Evolutionary conservation across 1,140 invertebrate genomes (phyloP), one percentile per base, ranked within the genome.

Genomic region (Ectropis grisescens): DNA sequence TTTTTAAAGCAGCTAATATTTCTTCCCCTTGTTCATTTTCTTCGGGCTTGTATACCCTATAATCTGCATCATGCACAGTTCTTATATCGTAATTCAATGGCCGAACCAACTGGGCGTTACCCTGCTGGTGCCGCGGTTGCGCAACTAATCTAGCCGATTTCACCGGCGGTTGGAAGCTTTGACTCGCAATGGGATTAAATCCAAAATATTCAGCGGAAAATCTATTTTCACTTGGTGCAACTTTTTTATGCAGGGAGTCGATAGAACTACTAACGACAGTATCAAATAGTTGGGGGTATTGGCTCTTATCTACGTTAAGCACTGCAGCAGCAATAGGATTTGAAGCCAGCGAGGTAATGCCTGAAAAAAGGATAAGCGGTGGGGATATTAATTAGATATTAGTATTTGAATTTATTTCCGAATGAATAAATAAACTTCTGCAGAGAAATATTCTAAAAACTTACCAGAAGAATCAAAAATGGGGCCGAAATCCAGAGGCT

Each of bases 161-260:
- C 22, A 33, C 59, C 13, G 52, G 57, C 19, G 60, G 58, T 29
- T 50, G 37, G 47, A 71, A 82, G 38, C 64, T 61, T 60, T 82
- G 67, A 58, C 82, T 82, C 34, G 72, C 70, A 34, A 78, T 70
- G 7, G 80, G 80, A 47, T 74, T 70, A 37, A 76, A 83, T 36
- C 80, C 82, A 45, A 82, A 82, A 45, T 51, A 64, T 52, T 68
- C 60, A 24, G 76, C 58, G 37, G 74, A 66, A 54, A 81, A 81
- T 40, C 46, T 39, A 29, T 59, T 74, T 29, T 75, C 67, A 52
- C 37, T 61, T 12, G 74, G 65, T 28, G 66, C 58, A 44, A 74
- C 32, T 44, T 66, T 64, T 14, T 47, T 56, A 61, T 79, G 70
- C 33, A 82, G 59, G 5, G 66, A 72, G 61, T 81, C 76, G 39